Evolutionary conservation across 53 echinoderm and acorn worm genomes (phyloP).

Genomic region (Zoroaster sp.): DNA sequence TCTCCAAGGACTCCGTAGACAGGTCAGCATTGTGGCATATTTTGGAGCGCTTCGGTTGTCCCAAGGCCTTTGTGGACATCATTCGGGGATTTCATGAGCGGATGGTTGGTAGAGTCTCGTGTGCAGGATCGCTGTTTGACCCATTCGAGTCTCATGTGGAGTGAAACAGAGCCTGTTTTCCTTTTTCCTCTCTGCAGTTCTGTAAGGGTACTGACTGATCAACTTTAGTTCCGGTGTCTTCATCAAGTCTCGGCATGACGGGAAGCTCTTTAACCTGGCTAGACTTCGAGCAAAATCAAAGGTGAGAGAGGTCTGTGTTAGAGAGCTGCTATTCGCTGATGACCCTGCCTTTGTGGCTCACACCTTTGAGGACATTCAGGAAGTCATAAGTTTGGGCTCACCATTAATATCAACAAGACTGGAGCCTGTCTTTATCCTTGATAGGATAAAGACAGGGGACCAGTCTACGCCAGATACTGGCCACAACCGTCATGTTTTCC

Average conservation of each 20-base stretch:
- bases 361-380: background rate
- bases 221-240: background rate
- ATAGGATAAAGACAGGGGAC: too few relatives aligned
- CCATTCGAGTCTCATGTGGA: background rate
- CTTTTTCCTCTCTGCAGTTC: background rate
- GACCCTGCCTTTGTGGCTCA: background rate
- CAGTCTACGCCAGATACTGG: too few relatives aligned
- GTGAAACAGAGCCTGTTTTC: slow-evolving; percentile 15
- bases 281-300: background rate
- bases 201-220: background rate
- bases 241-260: background rate
- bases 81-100: too few relatives aligned
- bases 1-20: slow-evolving; percentile 51
- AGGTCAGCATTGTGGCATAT: background rate
- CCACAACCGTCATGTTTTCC: too few relatives aligned
- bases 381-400: background rate
- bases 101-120: background rate
- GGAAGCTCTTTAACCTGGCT: background rate
- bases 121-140: too few relatives aligned
- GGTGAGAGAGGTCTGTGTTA: background rate
- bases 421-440: too few relatives aligned
- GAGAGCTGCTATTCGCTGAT: background rate
- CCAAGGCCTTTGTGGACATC: background rate
- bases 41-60: background rate
- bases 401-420: background rate